phyloP scores from a whole-genome alignment of 2,888 invertebrate species.

The Hypolimnas misippus region DNA sequence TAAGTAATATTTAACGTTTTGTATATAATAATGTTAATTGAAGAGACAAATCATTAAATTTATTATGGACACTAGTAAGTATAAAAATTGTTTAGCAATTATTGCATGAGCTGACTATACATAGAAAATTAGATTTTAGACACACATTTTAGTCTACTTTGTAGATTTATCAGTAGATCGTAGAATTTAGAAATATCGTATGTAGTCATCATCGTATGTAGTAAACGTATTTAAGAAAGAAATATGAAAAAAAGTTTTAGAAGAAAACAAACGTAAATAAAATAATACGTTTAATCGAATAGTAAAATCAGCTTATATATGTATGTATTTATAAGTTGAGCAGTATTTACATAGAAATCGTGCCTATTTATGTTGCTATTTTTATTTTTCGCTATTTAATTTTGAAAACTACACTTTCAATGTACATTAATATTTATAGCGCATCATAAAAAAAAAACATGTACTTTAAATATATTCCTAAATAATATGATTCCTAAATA shows the following conservation, averaged over 20 bases:
- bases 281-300: no score
- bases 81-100: not conserved
- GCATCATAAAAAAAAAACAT: no score
- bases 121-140: not conserved
- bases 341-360: no score
- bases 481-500: no score
- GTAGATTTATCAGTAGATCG: not conserved
- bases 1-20: not conserved
- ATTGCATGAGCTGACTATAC: not conserved
- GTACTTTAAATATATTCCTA: no score
- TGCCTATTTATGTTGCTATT: not conserved
- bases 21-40: not conserved
- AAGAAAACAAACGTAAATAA: no score
- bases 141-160: not conserved
- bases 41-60: not conserved
- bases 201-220: not conserved
- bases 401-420: not conserved
- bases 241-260: no score
- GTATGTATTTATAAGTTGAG: no score
- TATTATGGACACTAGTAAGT: not conserved
- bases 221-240: not conserved
- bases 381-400: not conserved
- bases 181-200: not conserved
- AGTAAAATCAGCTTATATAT: no score
- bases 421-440: no score